Conservation (phyloP, 1,140 invertebrate species). For the Caenorhabditis inopinata region DNA sequence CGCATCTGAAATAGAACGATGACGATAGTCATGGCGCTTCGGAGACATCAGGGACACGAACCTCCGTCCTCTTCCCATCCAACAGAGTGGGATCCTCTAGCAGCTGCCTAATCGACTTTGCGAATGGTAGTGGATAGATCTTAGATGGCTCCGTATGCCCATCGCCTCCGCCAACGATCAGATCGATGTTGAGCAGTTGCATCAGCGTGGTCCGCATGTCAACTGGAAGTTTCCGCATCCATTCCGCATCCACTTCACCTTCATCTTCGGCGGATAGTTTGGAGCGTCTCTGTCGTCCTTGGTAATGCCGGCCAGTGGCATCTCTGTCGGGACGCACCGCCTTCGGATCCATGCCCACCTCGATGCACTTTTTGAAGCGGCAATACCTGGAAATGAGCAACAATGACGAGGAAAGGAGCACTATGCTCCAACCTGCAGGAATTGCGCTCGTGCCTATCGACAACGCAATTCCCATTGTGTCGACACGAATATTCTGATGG, state of each 20-base stretch:
- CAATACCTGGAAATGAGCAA: slow-evolving; percentile 55
- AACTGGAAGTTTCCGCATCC: slow-evolving; percentile 63
- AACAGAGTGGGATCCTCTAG: slow-evolving; percentile 60
- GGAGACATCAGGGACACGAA: background rate
- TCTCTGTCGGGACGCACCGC: slow-evolving; percentile 63
- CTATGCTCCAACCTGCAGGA: slow-evolving; percentile 56
- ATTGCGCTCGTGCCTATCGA: slow-evolving; percentile 66
- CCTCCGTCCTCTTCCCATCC: slow-evolving; percentile 65
- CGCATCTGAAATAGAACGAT: slow-evolving; percentile 56
- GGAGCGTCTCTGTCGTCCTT: slow-evolving; percentile 52
- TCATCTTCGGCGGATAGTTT: slow-evolving; percentile 53
- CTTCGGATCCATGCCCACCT: slow-evolving; percentile 66
- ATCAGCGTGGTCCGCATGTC: slow-evolving; percentile 65
- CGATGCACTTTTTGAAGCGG: slow-evolving; percentile 65
- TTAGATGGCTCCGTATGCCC: slow-evolving; percentile 46
- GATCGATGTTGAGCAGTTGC: slow-evolving; percentile 63
- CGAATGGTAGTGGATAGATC: slow-evolving; percentile 58
- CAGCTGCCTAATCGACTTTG: slow-evolving; percentile 53
- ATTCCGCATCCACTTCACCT: slow-evolving; percentile 54
- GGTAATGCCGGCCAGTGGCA: slow-evolving; percentile 62
- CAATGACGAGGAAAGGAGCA: too few species aligned
- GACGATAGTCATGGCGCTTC: too few species aligned
- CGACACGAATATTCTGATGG: slow-evolving; percentile 63
- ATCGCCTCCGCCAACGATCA: slow-evolving; percentile 59
- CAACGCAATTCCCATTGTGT: slow-evolving; percentile 63